Percentiles rank a stretch among this genome's conserved stretches.
Conservation (phyloP, 2,888 invertebrate genomes). For the Eristalinus sepulchralis region DNA sequence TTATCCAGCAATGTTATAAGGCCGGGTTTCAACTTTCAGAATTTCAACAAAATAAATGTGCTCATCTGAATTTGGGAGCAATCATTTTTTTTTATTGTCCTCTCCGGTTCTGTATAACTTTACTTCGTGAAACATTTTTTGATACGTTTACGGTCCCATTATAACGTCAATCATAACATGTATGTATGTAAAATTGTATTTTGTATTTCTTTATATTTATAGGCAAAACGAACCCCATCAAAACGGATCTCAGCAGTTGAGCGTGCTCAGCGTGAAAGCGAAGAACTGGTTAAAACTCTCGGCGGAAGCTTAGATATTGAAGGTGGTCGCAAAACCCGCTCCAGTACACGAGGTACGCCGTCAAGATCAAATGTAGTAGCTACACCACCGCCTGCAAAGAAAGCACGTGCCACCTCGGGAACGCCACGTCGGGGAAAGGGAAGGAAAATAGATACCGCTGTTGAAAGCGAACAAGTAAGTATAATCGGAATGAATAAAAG, state of each 20-base stretch:
- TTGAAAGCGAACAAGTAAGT: constrained; percentile 71
- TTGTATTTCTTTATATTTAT: neutral
- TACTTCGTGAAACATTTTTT: too few relatives aligned
- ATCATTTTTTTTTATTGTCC: too few relatives aligned
- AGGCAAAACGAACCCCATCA: constrained; percentile 79
- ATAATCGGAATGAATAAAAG: neutral
- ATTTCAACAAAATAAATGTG: too few relatives aligned
- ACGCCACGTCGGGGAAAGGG: constrained; percentile 77
- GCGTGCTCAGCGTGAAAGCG: constrained; percentile 80
- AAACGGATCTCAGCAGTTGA: constrained; percentile 79
- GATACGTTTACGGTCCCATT: too few relatives aligned
- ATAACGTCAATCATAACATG: too few relatives aligned
- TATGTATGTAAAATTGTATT: too few relatives aligned
- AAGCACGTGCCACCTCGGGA: constrained; percentile 74
- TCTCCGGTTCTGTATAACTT: too few relatives aligned
- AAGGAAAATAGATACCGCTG: constrained; percentile 76
- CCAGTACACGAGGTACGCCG: constrained; percentile 79
- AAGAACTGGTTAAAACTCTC: constrained; percentile 79
- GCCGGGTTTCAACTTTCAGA: too few relatives aligned
- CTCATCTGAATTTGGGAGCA: too few relatives aligned
- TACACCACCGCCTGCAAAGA: constrained; percentile 79
- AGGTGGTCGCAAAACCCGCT: constrained; percentile 79
- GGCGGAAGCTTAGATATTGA: constrained; percentile 79
- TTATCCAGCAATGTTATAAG: too few relatives aligned
- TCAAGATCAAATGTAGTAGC: constrained; percentile 74